Conservation (phyloP, 1,140 invertebrate species). For the Phenacoccus solenopsis region DNA sequence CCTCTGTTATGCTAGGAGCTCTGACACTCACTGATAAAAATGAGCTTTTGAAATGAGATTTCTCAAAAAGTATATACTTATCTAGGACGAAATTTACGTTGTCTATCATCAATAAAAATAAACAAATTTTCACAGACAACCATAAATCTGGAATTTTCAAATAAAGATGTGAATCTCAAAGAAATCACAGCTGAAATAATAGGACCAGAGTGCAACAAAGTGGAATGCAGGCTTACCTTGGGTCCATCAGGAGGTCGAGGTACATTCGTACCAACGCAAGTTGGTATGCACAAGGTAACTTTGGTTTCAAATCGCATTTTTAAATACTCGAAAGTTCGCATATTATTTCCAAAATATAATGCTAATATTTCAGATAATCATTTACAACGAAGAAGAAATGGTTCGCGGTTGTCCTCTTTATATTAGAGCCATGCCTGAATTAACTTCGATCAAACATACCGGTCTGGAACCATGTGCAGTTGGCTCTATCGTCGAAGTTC, state of each 20-base stretch:
- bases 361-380: slow-evolving; percentile 39
- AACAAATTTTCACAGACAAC: slow-evolving; percentile 57
- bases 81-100: no score
- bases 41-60: no score
- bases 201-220: slow-evolving; percentile 50
- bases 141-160: slow-evolving; percentile 63
- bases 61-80: no score
- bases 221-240: slow-evolving; percentile 49
- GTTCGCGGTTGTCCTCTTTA: slow-evolving; percentile 58
- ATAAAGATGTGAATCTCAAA: slow-evolving; percentile 60
- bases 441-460: slow-evolving; percentile 71
- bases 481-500: slow-evolving; percentile 86
- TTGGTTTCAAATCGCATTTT: not conserved
- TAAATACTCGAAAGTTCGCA: no score
- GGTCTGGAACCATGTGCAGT: slow-evolving; percentile 90
- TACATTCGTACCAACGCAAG: slow-evolving; percentile 73
- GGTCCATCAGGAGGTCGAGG: slow-evolving; percentile 56
- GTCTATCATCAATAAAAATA: no score
- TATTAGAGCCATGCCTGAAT: slow-evolving; percentile 72
- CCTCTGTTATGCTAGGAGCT: no score
- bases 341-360: not conserved
- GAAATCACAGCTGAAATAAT: slow-evolving; percentile 72
- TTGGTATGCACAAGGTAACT: slow-evolving; percentile 80
- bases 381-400: slow-evolving; percentile 49
- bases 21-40: no score